A percentile compares a stretch with the other conserved stretches of the same genome.
Conservation (phyloP, 2,797 vertebrate genomes). For the Cryptoprocta ferox region DNA sequence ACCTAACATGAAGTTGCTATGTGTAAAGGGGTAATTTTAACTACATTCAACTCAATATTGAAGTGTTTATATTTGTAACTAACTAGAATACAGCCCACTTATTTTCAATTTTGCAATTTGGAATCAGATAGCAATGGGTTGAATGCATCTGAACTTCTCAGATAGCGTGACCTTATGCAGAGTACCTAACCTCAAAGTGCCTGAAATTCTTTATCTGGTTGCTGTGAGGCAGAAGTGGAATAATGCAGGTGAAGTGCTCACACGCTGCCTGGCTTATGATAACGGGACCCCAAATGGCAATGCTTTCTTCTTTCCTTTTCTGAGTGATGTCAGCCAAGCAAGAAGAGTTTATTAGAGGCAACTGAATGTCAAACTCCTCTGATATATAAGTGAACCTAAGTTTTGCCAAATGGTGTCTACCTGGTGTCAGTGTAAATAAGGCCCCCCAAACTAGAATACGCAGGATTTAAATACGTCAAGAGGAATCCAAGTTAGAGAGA, state of each 20-base stretch:
- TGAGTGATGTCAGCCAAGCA: neutral
- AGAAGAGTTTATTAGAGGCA: neutral
- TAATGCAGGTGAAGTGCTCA: neutral
- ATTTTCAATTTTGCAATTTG: neutral
- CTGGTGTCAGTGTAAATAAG: neutral
- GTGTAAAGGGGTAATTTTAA: neutral
- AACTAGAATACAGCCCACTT: neutral
- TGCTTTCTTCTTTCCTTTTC: neutral
- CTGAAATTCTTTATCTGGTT: neutral
- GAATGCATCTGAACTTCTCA: neutral
- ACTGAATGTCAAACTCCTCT: neutral
- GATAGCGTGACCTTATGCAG: neutral
- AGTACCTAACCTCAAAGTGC: neutral
- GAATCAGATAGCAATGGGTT: neutral
- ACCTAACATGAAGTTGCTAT: neutral
- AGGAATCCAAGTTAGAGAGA: neutral
- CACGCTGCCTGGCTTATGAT: neutral
- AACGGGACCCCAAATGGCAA: neutral
- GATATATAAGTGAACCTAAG: neutral
- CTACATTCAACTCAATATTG: neutral
- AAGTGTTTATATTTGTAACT: neutral
- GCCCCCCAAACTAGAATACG: neutral
- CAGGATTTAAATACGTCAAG: neutral
- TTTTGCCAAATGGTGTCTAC: neutral
- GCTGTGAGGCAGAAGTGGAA: neutral